These are phyloP conservation scores for Cosmia trapezina DNA, from an alignment of 2,888 invertebrate species.

Conservation along the genomic window DNA sequence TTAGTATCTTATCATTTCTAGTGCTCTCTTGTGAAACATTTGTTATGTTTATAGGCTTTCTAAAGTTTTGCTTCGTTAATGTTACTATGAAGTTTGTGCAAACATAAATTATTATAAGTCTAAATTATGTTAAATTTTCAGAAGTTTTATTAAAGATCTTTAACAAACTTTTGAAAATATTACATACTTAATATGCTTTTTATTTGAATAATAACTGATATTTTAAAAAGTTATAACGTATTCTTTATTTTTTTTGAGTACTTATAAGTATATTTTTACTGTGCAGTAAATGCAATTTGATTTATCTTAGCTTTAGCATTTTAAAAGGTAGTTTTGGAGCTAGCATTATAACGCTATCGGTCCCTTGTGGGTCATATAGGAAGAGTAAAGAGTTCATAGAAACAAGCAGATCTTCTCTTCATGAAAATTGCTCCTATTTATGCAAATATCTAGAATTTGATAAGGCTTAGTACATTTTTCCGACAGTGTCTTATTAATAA, in stretches of 20 bases:
- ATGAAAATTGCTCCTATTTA: conserved; percentile 9
- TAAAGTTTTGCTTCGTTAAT: conserved; percentile 26
- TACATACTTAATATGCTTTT: not conserved
- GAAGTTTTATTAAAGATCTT: not conserved
- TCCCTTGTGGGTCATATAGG: conserved; percentile 24
- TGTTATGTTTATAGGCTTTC: conserved; percentile 30
- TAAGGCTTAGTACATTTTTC: too few species aligned
- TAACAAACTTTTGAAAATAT: conserved; percentile 9
- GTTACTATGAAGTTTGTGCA: conserved; percentile 22
- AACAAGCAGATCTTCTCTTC: conserved; percentile 16
- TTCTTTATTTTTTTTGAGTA: not conserved
- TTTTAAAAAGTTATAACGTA: not conserved
- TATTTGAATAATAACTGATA: not conserved
- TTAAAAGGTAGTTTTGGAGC: conserved; percentile 35
- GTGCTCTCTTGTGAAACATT: conserved; percentile 37
- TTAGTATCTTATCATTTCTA: conserved; percentile 35
- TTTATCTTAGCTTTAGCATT: conserved; percentile 19
- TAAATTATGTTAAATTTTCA: conserved; percentile 11
- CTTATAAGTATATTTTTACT: too few species aligned
- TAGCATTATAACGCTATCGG: conserved; percentile 12
- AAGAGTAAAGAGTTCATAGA: conserved; percentile 32
- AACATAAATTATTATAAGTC: not conserved
- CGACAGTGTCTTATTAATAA: too few species aligned
- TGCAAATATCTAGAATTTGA: not conserved
- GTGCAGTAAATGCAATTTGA: not conserved